Conservation (phyloP, 2,113 vertebrate species). For the Apteryx mantelli region DNA sequence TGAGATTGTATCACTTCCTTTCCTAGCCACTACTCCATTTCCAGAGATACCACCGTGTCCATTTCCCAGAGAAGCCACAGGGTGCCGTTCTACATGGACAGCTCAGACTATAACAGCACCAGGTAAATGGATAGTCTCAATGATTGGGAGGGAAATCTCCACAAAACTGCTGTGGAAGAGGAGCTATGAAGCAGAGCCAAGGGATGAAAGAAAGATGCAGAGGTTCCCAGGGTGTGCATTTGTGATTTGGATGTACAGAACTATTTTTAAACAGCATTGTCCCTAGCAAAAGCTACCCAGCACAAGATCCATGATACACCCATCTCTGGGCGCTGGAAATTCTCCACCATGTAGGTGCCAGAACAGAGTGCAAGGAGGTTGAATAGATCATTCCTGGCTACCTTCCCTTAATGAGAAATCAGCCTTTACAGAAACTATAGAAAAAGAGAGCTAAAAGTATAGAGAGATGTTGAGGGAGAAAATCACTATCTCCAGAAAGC, state of each 20-base stretch:
- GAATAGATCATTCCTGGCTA: not conserved
- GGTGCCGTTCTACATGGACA: slow-evolving; percentile 71
- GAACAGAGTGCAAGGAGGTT: not conserved
- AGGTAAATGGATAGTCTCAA: slow-evolving; percentile 38
- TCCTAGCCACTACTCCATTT: slow-evolving; percentile 25
- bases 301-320: not conserved
- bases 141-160: not conserved
- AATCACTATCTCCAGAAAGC: not conserved
- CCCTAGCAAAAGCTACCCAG: not conserved
- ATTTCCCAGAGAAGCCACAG: slow-evolving; percentile 67
- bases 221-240: not conserved
- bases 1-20: slow-evolving; percentile 48
- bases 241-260: not conserved
- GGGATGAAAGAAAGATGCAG: not conserved
- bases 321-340: not conserved
- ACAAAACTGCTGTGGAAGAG: not conserved
- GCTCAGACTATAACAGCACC: slow-evolving; percentile 32
- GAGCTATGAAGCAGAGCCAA: not conserved
- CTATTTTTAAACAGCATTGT: not conserved
- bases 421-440: not conserved
- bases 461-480: not conserved
- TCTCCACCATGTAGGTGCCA: not conserved
- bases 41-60: slow-evolving; percentile 21
- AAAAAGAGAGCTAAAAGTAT: not conserved
- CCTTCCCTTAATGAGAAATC: not conserved